Conservation (phyloP, 1,140 invertebrate genomes). For the Drosophila baimaii region DNA sequence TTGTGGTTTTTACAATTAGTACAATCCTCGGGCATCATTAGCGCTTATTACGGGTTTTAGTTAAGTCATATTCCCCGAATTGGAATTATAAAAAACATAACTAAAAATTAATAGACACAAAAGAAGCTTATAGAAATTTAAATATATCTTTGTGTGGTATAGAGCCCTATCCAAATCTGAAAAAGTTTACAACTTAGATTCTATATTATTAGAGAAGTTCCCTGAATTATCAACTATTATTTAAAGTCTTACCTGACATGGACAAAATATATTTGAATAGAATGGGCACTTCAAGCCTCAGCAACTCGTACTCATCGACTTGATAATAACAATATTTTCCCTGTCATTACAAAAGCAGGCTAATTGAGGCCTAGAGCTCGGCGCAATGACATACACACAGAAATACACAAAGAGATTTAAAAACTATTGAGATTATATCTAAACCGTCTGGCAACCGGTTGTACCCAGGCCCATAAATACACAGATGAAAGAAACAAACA, state of each 20-base stretch:
- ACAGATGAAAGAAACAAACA: conserved; percentile 21
- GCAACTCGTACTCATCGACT: conserved; percentile 16
- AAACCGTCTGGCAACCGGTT: conserved; percentile 68
- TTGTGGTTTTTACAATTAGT: not conserved
- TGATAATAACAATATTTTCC: conserved; percentile 44
- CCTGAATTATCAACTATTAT: not conserved
- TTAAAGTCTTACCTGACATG: not conserved
- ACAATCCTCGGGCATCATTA: not conserved
- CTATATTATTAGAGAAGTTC: no score
- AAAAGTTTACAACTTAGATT: not conserved
- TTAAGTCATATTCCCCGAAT: not conserved
- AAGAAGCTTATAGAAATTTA: no score
- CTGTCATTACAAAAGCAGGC: conserved; percentile 53
- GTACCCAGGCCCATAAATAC: conserved; percentile 47
- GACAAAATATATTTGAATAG: not conserved
- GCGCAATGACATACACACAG: conserved; percentile 20
- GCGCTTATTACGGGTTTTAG: no score
- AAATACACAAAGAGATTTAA: conserved; percentile 37
- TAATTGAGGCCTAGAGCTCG: conserved; percentile 43
- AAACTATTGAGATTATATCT: conserved; percentile 54
- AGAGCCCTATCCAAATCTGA: no score
- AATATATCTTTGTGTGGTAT: no score
- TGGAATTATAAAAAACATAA: no score
- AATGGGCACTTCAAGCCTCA: conserved; percentile 58
- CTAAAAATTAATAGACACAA: no score